phyloP scores from a whole-genome alignment of 92 coral and sea anemone species.

The Phenganax stokvisi region DNA sequence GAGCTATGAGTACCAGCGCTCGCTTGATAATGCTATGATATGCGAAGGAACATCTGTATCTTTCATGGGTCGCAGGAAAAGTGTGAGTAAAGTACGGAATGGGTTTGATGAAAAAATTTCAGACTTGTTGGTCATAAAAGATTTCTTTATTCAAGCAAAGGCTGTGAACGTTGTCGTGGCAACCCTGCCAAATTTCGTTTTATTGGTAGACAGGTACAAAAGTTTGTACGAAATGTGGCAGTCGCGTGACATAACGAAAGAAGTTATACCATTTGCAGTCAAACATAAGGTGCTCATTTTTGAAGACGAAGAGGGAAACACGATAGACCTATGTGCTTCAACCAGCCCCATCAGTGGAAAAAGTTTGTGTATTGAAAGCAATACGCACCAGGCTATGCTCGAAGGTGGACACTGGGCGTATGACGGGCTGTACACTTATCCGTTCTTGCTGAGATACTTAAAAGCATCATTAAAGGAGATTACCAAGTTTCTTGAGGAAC shows the following conservation, averaged over 20 bases:
- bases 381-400: conserved; percentile 40
- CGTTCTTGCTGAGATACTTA: conserved; percentile 26
- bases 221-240: conserved; percentile 20
- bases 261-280: conserved; percentile 54
- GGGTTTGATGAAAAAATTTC: background rate
- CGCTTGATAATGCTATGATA: too few species aligned
- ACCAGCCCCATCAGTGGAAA: background rate
- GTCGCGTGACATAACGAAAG: conserved; percentile 9
- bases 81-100: conserved; percentile 36
- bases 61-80: conserved; percentile 48
- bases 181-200: conserved; percentile 50
- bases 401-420: conserved; percentile 50
- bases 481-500: conserved; percentile 2
- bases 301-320: conserved; percentile 36
- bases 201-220: background rate
- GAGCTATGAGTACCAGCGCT: too few species aligned
- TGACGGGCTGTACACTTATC: conserved; percentile 49
- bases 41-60: conserved; percentile 31
- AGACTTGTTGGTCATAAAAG: conserved; percentile 20
- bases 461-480: background rate
- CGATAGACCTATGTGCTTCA: background rate
- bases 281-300: conserved; percentile 55
- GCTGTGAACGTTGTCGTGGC: conserved; percentile 39
- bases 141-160: conserved; percentile 56
- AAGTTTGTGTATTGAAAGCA: conserved; percentile 20